Evolutionary conservation across 2,113 vertebrate species (phyloP).

Genomic region (Pseudopodoces humilis): DNA sequence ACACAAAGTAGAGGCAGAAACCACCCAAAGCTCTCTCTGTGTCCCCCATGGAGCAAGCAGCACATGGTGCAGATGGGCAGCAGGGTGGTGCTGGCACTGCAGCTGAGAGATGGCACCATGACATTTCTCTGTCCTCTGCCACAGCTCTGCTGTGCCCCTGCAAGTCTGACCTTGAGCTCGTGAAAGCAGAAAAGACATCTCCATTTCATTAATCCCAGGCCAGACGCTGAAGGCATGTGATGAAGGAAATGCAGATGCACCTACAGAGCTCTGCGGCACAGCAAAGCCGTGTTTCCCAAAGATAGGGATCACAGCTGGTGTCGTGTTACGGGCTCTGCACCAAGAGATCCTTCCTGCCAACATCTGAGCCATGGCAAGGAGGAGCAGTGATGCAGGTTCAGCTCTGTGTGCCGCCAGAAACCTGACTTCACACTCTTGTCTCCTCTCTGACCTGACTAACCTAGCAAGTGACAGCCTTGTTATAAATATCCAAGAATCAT

Average conservation of each 20-base stretch:
- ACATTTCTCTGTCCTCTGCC: background rate
- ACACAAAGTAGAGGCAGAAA: background rate
- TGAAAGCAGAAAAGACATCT: background rate
- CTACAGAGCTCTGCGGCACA: background rate
- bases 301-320: background rate
- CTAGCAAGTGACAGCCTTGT: constrained; percentile 59
- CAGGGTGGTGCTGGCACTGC: background rate
- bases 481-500: constrained; percentile 70
- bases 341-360: background rate
- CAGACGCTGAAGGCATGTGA: background rate
- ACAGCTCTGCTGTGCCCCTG: background rate
- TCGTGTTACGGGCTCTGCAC: background rate
- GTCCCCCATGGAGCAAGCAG: background rate
- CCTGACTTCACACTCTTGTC: constrained; percentile 54
- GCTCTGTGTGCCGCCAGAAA: constrained; percentile 42
- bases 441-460: constrained; percentile 53
- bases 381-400: background rate
- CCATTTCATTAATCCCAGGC: background rate
- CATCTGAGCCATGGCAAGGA: background rate
- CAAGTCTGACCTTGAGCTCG: background rate
- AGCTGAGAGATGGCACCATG: accelerated
- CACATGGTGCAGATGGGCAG: background rate
- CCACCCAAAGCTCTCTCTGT: background rate
- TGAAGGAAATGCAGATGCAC: background rate
- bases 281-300: background rate